phyloP scores from a whole-genome alignment of 2,113 vertebrate species.

The Pimephales promelas region DNA sequence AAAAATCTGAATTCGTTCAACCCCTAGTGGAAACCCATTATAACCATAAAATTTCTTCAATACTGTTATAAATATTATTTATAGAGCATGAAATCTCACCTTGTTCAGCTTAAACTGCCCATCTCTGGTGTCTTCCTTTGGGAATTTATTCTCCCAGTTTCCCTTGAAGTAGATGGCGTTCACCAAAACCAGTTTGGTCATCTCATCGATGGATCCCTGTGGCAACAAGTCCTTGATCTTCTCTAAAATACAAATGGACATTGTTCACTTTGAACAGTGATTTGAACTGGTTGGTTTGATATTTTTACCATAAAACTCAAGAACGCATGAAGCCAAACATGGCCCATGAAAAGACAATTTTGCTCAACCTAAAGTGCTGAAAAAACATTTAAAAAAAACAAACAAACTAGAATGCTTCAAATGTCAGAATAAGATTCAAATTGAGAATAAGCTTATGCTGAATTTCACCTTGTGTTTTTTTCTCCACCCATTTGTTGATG shows the following conservation, averaged over 20 bases:
- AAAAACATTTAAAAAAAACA: too few species aligned
- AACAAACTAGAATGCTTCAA: too few species aligned
- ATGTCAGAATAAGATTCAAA: too few species aligned
- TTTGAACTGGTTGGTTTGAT: background rate
- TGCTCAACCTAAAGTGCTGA: too few species aligned
- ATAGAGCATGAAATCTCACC: slow-evolving; percentile 51
- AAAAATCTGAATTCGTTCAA: too few species aligned
- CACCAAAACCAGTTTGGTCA: slow-evolving; percentile 84
- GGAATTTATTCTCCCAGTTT: slow-evolving; percentile 83
- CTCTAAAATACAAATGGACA: slow-evolving; percentile 65
- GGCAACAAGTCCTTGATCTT: slow-evolving; percentile 86
- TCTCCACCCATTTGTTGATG: slow-evolving; percentile 79
- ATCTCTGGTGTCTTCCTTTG: slow-evolving; percentile 67
- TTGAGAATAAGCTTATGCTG: background rate
- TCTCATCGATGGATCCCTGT: slow-evolving; percentile 64
- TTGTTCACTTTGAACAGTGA: background rate
- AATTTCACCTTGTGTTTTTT: slow-evolving; percentile 70
- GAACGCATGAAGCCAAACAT: background rate
- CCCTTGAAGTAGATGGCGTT: slow-evolving; percentile 97
- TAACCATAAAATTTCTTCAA: background rate
- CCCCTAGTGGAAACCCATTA: too few species aligned
- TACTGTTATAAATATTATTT: background rate
- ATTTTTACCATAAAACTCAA: background rate
- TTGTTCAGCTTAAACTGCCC: slow-evolving; percentile 73
- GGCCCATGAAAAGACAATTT: background rate